phyloP scores from a whole-genome alignment of 2,888 invertebrate genomes.

The Rambutsinella grinnellia region DNA sequence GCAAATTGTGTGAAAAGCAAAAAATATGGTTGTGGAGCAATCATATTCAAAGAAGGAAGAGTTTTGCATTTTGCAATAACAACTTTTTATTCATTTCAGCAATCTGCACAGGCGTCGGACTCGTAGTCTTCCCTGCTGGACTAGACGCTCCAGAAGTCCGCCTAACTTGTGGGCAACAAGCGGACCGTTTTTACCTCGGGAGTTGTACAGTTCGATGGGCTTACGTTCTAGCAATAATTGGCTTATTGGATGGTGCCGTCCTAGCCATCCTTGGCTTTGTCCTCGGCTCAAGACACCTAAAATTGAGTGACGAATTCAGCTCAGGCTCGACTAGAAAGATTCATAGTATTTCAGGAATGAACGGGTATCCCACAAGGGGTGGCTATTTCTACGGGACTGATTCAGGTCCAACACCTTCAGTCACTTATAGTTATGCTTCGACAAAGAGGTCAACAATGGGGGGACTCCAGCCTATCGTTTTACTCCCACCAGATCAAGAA shows the following conservation, averaged over 20 bases:
- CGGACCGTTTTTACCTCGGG: slow-evolving; percentile 80
- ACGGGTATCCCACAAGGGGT: slow-evolving; percentile 52
- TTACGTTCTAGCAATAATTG: slow-evolving; percentile 91
- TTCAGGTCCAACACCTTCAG: slow-evolving; percentile 81
- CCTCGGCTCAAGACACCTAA: slow-evolving; percentile 89
- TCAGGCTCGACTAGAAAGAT: slow-evolving; percentile 54
- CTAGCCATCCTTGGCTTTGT: slow-evolving; percentile 93
- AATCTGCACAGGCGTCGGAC: slow-evolving; percentile 87
- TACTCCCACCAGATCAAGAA: slow-evolving; percentile 81
- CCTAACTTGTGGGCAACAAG: slow-evolving; percentile 87
- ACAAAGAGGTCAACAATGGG: slow-evolving; percentile 73
- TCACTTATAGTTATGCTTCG: slow-evolving; percentile 85
- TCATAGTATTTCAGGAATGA: slow-evolving; percentile 57
- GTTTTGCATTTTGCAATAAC: no score
- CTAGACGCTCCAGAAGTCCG: slow-evolving; percentile 89
- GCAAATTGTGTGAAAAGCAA: no score
- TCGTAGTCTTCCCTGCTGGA: slow-evolving; percentile 90
- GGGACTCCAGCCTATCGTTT: slow-evolving; percentile 88
- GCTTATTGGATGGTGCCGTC: slow-evolving; percentile 86
- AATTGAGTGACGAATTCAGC: slow-evolving; percentile 81
- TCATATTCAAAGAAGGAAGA: no score
- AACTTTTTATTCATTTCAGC: slow-evolving; percentile 73
- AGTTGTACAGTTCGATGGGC: slow-evolving; percentile 94
- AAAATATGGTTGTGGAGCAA: no score
- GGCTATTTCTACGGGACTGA: slow-evolving; percentile 57